These are phyloP conservation scores for Pristionchus pacificus DNA, from an alignment of 1,140 invertebrate species.

Conservation along the genomic window DNA sequence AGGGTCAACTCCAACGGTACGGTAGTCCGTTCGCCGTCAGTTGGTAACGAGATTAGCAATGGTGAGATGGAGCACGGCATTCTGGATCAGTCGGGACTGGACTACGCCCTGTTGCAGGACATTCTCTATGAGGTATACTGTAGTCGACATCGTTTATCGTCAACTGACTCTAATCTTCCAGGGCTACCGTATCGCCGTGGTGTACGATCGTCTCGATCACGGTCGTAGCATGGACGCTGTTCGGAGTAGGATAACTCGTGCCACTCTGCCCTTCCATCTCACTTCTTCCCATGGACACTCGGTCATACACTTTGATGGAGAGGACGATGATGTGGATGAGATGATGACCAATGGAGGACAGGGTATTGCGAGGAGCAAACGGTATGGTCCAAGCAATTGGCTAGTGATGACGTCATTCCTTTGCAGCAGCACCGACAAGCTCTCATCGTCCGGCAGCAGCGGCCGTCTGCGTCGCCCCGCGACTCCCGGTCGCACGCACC, in stretches of 20 bases:
- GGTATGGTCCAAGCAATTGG: no score
- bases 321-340: no score
- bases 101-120: constrained; percentile 36
- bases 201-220: constrained; percentile 35
- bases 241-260: not conserved
- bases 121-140: constrained; percentile 31
- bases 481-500: no score
- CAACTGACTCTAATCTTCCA: constrained; percentile 11
- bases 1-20: not conserved
- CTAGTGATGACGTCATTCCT: no score
- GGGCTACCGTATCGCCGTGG: constrained; percentile 32
- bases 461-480: no score
- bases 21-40: not conserved
- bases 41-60: not conserved
- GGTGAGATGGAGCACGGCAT: not conserved
- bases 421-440: not conserved
- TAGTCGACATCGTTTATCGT: not conserved
- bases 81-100: constrained; percentile 1
- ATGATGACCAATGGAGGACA: no score
- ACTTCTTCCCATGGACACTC: no score
- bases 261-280: not conserved
- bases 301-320: not conserved
- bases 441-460: not conserved
- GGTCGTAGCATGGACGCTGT: not conserved
- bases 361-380: no score